Conservation (phyloP, 2,113 vertebrate genomes). For the Paramormyrops kingsleyae region DNA sequence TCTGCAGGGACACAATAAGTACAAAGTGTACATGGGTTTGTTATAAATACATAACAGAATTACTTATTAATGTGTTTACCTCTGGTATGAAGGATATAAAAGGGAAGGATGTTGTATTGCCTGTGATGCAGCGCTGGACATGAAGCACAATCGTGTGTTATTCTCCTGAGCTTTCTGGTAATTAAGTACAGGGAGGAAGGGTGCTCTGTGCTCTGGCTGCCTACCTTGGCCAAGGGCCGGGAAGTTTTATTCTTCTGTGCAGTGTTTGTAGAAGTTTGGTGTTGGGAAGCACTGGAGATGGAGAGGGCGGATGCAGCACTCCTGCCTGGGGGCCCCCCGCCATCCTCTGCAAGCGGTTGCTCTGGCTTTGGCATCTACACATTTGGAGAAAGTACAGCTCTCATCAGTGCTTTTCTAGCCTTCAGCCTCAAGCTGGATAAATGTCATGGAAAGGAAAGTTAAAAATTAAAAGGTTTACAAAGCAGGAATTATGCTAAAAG, state of each 20-base stretch:
- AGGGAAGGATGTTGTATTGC: conserved; percentile 21
- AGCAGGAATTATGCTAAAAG: neutral
- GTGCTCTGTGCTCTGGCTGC: conserved; percentile 21
- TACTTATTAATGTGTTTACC: conserved; percentile 29
- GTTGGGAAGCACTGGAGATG: conserved; percentile 6
- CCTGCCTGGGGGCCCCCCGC: conserved; percentile 22
- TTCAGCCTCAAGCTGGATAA: neutral
- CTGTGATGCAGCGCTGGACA: conserved; percentile 31
- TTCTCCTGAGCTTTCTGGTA: conserved; percentile 3
- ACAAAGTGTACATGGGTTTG: conserved; percentile 15
- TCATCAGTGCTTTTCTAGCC: neutral
- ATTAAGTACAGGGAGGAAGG: neutral
- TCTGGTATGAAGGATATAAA: conserved; percentile 26
- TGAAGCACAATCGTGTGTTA: conserved; percentile 28
- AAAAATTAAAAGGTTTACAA: neutral
- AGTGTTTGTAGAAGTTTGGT: conserved; percentile 17
- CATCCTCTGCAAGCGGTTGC: conserved; percentile 13
- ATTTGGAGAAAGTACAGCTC: neutral
- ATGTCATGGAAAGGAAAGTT: conserved; percentile 1
- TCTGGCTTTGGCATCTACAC: conserved; percentile 38
- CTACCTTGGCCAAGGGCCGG: conserved; percentile 46
- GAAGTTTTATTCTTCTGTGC: conserved; percentile 30
- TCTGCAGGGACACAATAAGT: conserved; percentile 17
- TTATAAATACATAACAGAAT: conserved; percentile 14
- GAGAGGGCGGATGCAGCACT: conserved; percentile 31